Conservation (phyloP, 2,888 invertebrate genomes). For the Argyresthia goedartella region DNA sequence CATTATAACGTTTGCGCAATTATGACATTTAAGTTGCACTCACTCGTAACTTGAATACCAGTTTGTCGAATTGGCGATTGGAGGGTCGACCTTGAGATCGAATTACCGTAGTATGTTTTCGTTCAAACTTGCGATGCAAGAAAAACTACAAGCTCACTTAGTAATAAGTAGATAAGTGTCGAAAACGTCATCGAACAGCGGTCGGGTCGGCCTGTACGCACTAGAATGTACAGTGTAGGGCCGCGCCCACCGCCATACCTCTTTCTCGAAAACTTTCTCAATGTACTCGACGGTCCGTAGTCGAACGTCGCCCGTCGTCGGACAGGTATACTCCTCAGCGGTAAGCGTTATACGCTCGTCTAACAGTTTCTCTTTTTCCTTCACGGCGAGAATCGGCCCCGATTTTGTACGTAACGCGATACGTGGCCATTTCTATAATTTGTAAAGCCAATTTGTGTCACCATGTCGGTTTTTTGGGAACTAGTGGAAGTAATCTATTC, state of each 20-base stretch:
- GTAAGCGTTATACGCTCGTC: constrained; percentile 90
- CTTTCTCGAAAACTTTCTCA: constrained; percentile 95
- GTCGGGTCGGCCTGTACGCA: constrained; percentile 17
- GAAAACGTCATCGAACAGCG: too few species aligned
- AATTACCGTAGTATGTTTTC: too few species aligned
- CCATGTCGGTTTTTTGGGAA: constrained; percentile 43
- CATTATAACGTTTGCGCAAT: too few species aligned
- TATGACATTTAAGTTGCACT: too few species aligned
- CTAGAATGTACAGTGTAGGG: constrained; percentile 50
- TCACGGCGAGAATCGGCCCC: constrained; percentile 84
- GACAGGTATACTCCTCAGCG: constrained; percentile 91
- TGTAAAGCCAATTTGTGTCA: constrained; percentile 64
- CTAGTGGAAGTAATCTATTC: constrained; percentile 2
- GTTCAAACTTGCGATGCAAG: too few species aligned
- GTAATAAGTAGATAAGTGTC: too few species aligned
- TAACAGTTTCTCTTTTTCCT: constrained; percentile 91
- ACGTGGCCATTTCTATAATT: constrained; percentile 77
- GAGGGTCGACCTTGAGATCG: too few species aligned
- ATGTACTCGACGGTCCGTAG: constrained; percentile 94
- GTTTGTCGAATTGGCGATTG: too few species aligned
- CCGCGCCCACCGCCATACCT: constrained; percentile 75
- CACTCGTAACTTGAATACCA: too few species aligned
- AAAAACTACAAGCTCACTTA: too few species aligned
- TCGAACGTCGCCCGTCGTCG: constrained; percentile 86
- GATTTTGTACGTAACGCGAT: constrained; percentile 90